Conservation (phyloP, 2,113 vertebrate genomes). For the Stegastes partitus region DNA sequence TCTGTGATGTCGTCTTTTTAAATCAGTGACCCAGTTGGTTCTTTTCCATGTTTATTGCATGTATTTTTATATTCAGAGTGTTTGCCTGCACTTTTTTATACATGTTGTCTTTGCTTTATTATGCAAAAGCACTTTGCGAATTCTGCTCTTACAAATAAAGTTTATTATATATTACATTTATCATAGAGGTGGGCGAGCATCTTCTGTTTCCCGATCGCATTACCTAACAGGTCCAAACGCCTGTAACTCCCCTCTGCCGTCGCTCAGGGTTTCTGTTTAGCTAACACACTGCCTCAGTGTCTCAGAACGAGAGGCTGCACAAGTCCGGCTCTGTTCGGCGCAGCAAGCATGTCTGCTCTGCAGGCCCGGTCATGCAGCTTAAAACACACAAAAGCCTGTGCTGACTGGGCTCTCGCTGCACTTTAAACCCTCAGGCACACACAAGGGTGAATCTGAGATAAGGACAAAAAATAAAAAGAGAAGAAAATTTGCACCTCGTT, state of each 20-base stretch:
- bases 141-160: no score
- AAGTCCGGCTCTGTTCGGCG: slow-evolving; percentile 68
- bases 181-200: not conserved
- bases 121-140: no score
- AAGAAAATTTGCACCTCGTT: not conserved
- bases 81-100: no score
- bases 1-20: no score
- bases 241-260: slow-evolving; percentile 10
- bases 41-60: no score
- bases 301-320: slow-evolving; percentile 49
- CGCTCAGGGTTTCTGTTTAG: slow-evolving; percentile 42
- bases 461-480: not conserved
- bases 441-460: not conserved
- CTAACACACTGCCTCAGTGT: slow-evolving; percentile 60
- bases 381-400: slow-evolving; percentile 56
- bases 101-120: no score
- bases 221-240: not conserved
- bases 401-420: slow-evolving; percentile 34
- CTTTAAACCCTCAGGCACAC: slow-evolving; percentile 15
- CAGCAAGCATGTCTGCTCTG: slow-evolving; percentile 35
- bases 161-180: no score
- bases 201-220: not conserved
- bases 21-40: no score
- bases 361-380: slow-evolving; percentile 69
- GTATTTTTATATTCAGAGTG: no score